A percentile compares a stretch with the other conserved stretches of the same genome.
Conservation (phyloP, 37 sponge, comb jelly and placozoan genomes). For the Agelas oroides region DNA sequence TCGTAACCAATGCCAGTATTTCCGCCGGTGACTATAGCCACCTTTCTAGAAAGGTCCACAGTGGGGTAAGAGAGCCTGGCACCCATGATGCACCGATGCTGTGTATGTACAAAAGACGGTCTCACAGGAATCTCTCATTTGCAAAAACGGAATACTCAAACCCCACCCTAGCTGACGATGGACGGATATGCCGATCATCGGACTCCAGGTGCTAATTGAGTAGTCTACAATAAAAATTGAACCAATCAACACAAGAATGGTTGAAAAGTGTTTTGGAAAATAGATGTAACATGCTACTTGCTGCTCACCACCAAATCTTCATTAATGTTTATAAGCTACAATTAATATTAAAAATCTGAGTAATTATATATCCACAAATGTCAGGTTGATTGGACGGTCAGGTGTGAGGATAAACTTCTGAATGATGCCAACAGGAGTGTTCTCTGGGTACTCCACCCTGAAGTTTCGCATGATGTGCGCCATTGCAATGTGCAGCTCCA, state of each 20-base stretch:
- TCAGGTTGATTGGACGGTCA: conserved; percentile 23
- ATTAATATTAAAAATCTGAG: too few relatives aligned
- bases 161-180: too few relatives aligned
- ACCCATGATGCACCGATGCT: conserved; percentile 47
- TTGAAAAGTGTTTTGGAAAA: too few relatives aligned
- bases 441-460: conserved; percentile 28
- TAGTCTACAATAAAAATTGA: too few relatives aligned
- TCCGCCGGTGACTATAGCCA: conserved; percentile 84
- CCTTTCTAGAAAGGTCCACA: conserved; percentile 63
- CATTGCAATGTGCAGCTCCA: conserved; percentile 61
- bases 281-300: too few relatives aligned
- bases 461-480: conserved; percentile 56
- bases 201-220: too few relatives aligned
- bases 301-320: too few relatives aligned
- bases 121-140: too few relatives aligned
- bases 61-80: conserved; percentile 48
- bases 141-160: too few relatives aligned
- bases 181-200: too few relatives aligned
- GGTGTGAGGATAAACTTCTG: conserved; percentile 34
- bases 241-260: too few relatives aligned
- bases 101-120: not conserved
- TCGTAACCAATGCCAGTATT: conserved; percentile 91
- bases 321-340: too few relatives aligned
- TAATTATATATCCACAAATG: not conserved
- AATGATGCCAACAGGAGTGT: conserved; percentile 28